phyloP scores from a whole-genome alignment of 2,888 invertebrate genomes.

The Microctonus brassicae region DNA sequence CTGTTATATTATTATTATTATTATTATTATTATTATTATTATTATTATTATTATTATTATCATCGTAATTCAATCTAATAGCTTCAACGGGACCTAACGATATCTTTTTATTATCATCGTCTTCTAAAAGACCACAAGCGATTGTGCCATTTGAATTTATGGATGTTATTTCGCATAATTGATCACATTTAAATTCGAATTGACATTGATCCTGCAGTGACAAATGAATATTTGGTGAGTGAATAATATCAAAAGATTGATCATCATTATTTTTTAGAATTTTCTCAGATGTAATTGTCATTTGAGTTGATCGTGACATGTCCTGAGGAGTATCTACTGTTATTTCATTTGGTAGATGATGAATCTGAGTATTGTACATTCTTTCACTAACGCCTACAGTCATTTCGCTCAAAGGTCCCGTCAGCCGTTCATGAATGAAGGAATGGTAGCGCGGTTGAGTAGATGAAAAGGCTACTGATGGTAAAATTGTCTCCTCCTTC shows the following conservation, averaged over 20 bases:
- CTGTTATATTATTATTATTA: slow-evolving; percentile 57
- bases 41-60: slow-evolving; percentile 52
- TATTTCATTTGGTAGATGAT: neutral
- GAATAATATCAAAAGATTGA: neutral
- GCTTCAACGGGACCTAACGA: neutral
- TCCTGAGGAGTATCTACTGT: neutral
- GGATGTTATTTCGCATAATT: neutral
- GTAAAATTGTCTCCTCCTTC: slow-evolving; percentile 1
- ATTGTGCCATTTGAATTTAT: neutral
- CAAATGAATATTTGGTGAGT: neutral
- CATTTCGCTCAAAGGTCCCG: neutral
- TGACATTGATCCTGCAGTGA: neutral
- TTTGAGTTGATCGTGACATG: neutral
- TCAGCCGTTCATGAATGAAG: neutral
- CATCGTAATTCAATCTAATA: slow-evolving; percentile 51
- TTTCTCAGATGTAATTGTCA: neutral
- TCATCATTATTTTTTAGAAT: neutral
- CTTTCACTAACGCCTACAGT: slow-evolving; percentile 22
- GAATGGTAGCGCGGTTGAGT: neutral
- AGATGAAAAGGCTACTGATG: neutral
- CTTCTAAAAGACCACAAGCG: neutral
- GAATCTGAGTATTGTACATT: neutral
- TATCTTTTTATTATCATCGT: neutral
- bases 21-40: slow-evolving; percentile 51
- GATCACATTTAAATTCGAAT: neutral